A percentile compares a stretch with the other conserved stretches of the same genome.
These are phyloP conservation scores for Saccostrea cuccullata DNA, from an alignment of 1,140 invertebrate genomes.

Conservation along the genomic window DNA sequence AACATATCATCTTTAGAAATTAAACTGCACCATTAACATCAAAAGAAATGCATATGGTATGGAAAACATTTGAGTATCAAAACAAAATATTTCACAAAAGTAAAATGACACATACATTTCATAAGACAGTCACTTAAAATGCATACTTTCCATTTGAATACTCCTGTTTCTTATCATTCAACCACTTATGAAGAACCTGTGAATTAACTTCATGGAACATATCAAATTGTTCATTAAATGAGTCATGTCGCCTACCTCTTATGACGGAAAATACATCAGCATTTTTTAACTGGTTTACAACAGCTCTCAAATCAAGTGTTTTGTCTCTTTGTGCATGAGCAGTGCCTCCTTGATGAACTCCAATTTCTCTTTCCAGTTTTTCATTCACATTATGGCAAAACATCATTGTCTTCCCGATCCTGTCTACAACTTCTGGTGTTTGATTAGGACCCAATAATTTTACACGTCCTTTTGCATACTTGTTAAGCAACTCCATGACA, in stretches of 20 bases:
- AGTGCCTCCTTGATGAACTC: too few relatives aligned
- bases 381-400: constrained; percentile 15
- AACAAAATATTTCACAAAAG: too few relatives aligned
- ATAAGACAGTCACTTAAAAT: too few relatives aligned
- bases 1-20: too few relatives aligned
- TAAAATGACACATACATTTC: too few relatives aligned
- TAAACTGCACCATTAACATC: too few relatives aligned
- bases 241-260: background rate
- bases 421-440: constrained; percentile 1
- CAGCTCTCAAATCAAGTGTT: background rate
- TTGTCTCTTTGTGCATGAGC: background rate
- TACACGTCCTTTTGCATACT: constrained; percentile 22
- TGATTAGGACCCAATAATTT: background rate
- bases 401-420: constrained; percentile 43
- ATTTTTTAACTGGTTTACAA: background rate
- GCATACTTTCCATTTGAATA: too few relatives aligned
- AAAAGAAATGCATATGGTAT: too few relatives aligned
- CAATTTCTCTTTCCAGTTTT: background rate
- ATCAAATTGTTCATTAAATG: constrained; percentile 27
- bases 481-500: constrained; percentile 44
- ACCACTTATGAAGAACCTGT: background rate
- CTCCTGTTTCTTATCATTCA: background rate
- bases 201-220: constrained; percentile 10
- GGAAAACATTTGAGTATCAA: too few relatives aligned
- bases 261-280: background rate